Conservation (phyloP, 2,797 vertebrate genomes). For the Alca torda region DNA sequence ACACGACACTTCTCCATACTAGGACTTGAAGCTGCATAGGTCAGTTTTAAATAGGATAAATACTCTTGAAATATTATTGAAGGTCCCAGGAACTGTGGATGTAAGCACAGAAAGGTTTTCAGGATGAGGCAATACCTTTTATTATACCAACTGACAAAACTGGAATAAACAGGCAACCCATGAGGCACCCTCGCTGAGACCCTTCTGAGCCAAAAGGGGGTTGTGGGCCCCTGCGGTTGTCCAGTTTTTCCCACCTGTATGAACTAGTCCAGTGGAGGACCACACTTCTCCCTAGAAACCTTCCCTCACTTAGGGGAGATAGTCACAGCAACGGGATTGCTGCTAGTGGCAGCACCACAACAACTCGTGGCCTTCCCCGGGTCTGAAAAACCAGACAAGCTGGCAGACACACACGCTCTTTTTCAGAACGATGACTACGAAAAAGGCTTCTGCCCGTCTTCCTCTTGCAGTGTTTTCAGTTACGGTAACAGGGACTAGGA, state of each 20-base stretch:
- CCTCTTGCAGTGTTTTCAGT: neutral
- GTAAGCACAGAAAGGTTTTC: neutral
- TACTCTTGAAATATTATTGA: neutral
- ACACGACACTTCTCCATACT: neutral
- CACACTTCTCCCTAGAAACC: neutral
- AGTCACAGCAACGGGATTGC: neutral
- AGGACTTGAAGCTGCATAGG: neutral
- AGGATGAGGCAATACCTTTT: neutral
- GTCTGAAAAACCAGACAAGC: neutral
- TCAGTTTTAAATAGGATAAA: neutral
- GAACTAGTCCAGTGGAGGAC: neutral
- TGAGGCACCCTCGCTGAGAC: neutral
- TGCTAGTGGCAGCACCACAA: neutral
- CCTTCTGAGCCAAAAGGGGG: neutral
- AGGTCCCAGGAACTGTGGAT: neutral
- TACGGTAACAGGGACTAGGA: neutral
- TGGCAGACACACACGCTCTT: neutral
- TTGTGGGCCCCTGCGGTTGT: neutral
- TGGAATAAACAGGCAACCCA: neutral
- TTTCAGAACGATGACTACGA: neutral
- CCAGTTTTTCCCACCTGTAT: neutral
- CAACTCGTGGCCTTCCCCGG: neutral
- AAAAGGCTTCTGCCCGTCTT: neutral
- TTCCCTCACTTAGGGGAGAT: neutral
- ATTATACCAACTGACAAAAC: neutral